Percentiles rank a stretch among this genome's conserved stretches.
Conservation (phyloP, 2,113 vertebrate genomes). For the Planiliza haematocheilus region DNA sequence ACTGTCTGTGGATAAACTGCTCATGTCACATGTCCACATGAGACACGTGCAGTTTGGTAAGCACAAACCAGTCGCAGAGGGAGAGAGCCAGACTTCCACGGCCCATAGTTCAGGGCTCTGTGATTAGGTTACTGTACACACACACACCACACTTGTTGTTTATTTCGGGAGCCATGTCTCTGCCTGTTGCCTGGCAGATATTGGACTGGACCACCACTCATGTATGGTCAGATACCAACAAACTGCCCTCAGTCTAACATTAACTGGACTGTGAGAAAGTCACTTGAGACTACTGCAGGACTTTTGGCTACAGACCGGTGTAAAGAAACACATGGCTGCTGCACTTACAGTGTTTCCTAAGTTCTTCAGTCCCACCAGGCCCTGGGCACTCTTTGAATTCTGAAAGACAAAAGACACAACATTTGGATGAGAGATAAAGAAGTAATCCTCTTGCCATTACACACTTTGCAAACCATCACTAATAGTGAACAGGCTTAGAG, state of each 20-base stretch:
- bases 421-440: neutral
- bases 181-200: constrained; percentile 75
- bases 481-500: too few relatives aligned
- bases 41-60: constrained; percentile 39
- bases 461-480: neutral
- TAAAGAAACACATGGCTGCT: neutral
- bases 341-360: constrained; percentile 97
- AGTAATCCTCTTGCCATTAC: neutral
- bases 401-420: constrained; percentile 75
- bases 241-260: neutral
- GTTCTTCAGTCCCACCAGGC: constrained; percentile 95
- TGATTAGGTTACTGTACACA: constrained; percentile 61
- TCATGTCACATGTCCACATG: constrained; percentile 33
- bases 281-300: neutral
- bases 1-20: constrained; percentile 15
- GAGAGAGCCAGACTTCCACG: constrained; percentile 13
- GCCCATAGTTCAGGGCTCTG: constrained; percentile 54
- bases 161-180: constrained; percentile 72
- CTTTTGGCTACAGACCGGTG: neutral
- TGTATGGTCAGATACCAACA: constrained; percentile 3
- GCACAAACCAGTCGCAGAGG: constrained; percentile 39
- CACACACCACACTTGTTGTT: constrained; percentile 39
- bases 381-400: constrained; percentile 94
- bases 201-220: constrained; percentile 1
- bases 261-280: constrained; percentile 7